A percentile compares a stretch with the other conserved stretches of the same genome.
Conservation (phyloP, 2,797 vertebrate genomes). For the Karalla daura region DNA sequence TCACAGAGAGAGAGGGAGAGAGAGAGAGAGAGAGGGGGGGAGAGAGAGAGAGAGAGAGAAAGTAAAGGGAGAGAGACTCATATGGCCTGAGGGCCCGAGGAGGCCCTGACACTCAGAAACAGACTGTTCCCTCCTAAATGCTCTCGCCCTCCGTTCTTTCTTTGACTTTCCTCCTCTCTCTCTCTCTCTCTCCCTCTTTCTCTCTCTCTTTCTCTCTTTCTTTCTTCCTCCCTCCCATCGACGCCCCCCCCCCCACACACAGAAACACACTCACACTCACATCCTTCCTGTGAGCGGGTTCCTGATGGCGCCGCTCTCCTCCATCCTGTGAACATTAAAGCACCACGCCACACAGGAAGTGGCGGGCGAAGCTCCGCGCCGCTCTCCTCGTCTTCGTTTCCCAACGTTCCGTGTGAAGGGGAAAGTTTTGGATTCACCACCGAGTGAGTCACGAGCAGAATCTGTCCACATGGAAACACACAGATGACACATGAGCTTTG, state of each 20-base stretch:
- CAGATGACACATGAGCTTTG: too few species aligned
- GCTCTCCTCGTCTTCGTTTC: slow-evolving; percentile 22
- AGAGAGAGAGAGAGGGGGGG: slow-evolving; percentile 21
- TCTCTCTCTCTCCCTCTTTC: neutral
- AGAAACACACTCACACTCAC: slow-evolving; percentile 30
- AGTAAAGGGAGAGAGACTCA: slow-evolving; percentile 55
- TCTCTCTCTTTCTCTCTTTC: slow-evolving; percentile 2
- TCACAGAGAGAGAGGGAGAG: slow-evolving; percentile 56
- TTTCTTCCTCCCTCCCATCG: neutral
- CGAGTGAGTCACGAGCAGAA: neutral
- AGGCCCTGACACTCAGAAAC: slow-evolving; percentile 61
- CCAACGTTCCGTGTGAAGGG: neutral
- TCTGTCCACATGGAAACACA: neutral
- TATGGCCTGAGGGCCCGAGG: slow-evolving; percentile 55
- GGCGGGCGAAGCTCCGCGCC: slow-evolving; percentile 25
- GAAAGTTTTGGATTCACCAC: slow-evolving; percentile 9
- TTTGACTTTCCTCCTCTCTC: slow-evolving; percentile 10
- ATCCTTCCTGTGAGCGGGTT: slow-evolving; percentile 46
- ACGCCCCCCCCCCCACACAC: slow-evolving; percentile 20
- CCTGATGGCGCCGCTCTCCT: slow-evolving; percentile 37
- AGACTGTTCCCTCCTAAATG: slow-evolving; percentile 59
- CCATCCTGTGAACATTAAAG: slow-evolving; percentile 40
- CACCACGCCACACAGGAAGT: slow-evolving; percentile 40
- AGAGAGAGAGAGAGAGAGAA: slow-evolving; percentile 31
- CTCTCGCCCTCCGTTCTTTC: neutral